Percentiles rank a stretch among this genome's conserved stretches.
These are phyloP conservation scores for Cottus gobio DNA, from an alignment of 2,113 vertebrate genomes.

Conservation along the genomic window DNA sequence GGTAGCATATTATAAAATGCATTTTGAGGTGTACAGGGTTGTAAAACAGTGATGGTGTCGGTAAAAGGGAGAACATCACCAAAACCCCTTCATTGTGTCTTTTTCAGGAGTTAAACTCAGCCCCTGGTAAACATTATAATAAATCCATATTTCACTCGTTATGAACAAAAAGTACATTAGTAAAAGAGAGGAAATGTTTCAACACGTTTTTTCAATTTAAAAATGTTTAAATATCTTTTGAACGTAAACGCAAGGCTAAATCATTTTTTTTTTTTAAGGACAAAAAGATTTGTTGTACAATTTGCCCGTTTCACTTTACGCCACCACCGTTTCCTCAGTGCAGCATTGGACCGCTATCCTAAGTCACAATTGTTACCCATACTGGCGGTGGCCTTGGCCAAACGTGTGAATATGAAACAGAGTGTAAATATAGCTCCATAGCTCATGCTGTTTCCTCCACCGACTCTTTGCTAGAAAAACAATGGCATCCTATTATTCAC, in stretches of 20 bases:
- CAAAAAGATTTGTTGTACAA: background rate
- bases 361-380: constrained; percentile 35
- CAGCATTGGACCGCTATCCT: background rate
- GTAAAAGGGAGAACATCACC: background rate
- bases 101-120: background rate
- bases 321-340: background rate
- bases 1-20: constrained; percentile 9
- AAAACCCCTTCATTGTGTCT: background rate
- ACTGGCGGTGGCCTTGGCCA: constrained; percentile 58
- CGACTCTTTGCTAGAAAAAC: constrained; percentile 74
- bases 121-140: background rate
- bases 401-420: constrained; percentile 65
- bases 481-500: constrained; percentile 78
- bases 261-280: background rate
- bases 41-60: background rate
- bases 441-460: constrained; percentile 75
- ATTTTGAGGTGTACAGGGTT: constrained; percentile 16
- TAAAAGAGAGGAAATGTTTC: background rate
- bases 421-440: constrained; percentile 75
- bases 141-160: background rate
- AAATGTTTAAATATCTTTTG: background rate
- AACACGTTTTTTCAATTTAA: background rate
- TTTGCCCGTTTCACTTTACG: constrained; percentile 6
- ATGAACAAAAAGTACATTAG: background rate
- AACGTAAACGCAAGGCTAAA: background rate